Conservation (phyloP, 2,113 vertebrate genomes). For the Gymnogyps californianus region DNA sequence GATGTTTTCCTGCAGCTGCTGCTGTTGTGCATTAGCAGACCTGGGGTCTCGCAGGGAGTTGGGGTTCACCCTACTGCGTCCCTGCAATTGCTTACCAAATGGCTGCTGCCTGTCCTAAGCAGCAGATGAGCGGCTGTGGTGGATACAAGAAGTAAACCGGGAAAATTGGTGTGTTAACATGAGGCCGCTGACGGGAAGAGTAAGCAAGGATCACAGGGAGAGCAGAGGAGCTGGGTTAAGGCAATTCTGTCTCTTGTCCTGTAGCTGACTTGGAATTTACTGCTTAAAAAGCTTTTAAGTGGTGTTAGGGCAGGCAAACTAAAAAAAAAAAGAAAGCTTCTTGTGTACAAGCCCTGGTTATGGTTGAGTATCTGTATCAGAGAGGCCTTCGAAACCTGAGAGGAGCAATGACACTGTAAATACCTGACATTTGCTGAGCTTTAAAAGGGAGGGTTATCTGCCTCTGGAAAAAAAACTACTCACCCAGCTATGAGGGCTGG, state of each 20-base stretch:
- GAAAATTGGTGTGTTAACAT: not conserved
- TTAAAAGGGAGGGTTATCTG: not conserved
- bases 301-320: not conserved
- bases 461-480: not conserved
- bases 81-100: not conserved
- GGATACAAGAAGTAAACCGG: not conserved
- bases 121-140: not conserved
- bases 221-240: not conserved
- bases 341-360: not conserved
- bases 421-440: constrained; percentile 15
- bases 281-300: constrained; percentile 14
- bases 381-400: not conserved
- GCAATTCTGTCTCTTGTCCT: not conserved
- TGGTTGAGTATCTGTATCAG: not conserved
- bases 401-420: not conserved
- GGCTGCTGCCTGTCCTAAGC: not conserved
- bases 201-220: not conserved
- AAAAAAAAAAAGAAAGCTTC: not conserved
- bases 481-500: not conserved
- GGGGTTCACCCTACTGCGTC: not conserved
- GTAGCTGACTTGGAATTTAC: constrained; percentile 15
- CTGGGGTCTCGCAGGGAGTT: not conserved
- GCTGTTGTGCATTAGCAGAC: not conserved
- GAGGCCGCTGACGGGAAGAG: not conserved
- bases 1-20: not conserved